phyloP scores from a whole-genome alignment of 2,113 vertebrate species.

The Vidua chalybeata region DNA sequence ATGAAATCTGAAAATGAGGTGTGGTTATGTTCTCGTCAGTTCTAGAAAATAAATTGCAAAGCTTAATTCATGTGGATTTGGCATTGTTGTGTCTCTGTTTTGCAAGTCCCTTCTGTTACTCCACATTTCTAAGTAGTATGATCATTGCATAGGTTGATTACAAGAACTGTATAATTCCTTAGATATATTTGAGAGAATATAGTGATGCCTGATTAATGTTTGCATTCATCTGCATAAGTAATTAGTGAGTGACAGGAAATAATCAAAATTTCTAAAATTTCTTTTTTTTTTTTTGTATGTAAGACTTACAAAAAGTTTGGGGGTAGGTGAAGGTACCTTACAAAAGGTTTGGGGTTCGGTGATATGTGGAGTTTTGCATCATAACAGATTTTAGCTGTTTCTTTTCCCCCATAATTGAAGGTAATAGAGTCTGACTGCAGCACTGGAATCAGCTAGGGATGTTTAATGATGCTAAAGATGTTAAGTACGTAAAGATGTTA shows the following conservation, averaged over 20 bases:
- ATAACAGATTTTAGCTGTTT: not conserved
- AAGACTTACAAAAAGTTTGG: not conserved
- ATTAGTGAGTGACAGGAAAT: not conserved
- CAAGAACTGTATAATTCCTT: not conserved
- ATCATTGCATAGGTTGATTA: not conserved
- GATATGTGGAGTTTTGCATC: not conserved
- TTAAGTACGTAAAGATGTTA: not conserved
- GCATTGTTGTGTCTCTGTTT: not conserved
- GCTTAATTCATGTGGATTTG: not conserved
- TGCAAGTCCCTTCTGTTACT: not conserved
- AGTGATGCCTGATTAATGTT: not conserved
- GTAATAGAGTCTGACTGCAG: not conserved
- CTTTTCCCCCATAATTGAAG: not conserved
- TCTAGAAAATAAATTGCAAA: not conserved
- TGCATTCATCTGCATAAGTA: not conserved
- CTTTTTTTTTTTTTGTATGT: not conserved
- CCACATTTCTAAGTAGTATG: not conserved
- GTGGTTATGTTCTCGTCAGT: not conserved
- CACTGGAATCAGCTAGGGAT: not conserved
- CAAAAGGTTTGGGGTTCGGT: fast-evolving
- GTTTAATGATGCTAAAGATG: not conserved
- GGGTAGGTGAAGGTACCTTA: not conserved
- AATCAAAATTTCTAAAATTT: not conserved
- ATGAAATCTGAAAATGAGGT: not conserved
- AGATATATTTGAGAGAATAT: not conserved